Base-by-base conservation (phyloP, 2,113 vertebrate genomes). In the Bolborhynchus lineola region DNA sequence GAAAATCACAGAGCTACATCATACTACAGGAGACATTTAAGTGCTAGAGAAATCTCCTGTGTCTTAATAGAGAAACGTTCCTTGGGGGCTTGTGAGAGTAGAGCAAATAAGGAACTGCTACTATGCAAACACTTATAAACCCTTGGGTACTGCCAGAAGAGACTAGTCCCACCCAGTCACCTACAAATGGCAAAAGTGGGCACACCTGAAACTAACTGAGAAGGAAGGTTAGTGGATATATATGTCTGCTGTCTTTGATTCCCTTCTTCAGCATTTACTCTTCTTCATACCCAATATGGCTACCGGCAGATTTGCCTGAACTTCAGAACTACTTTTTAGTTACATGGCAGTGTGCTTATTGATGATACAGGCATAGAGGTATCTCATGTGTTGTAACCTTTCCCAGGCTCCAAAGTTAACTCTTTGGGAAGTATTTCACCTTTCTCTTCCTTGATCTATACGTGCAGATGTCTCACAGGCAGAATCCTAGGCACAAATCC, bases 11-110 rank as follows among this genome's bases (percentile, higher is more conserved):
- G 64, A 81, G 47, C 7, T 49, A 37, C n/a, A 46, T 76, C 28
- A n/a, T 0, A 0, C 52, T 39, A 3, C 41, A 37, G 50, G 53
- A 82, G 31, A 39, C 19, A 6, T 6, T 11, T 21, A 16, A 28
- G 53, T 15, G 33, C 68, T 81, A 26, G 59, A 42, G 39, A 74
- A 78, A 41, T 39, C 50, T 18, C 4, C 46, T 8, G 11, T 53
- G 7, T 44, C 64, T 77, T n/a, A 18, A n/a, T 14, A 19, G 17
- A 86, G 19, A 71, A 35, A 20, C 0, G 0, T 4, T 60, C 33
- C n/a, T 18, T 24, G 3, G 2, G 1, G 21, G 18, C 49, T 57
- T 35, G 5, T 5, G 26, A 83, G 26, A 63, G 23, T 2, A 88
- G 28, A 79, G 16, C 10, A 52, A 92, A 49, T 9, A 49, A 9